Conservation (phyloP, 2,797 vertebrate genomes). For the Eleutherodactylus coqui region DNA sequence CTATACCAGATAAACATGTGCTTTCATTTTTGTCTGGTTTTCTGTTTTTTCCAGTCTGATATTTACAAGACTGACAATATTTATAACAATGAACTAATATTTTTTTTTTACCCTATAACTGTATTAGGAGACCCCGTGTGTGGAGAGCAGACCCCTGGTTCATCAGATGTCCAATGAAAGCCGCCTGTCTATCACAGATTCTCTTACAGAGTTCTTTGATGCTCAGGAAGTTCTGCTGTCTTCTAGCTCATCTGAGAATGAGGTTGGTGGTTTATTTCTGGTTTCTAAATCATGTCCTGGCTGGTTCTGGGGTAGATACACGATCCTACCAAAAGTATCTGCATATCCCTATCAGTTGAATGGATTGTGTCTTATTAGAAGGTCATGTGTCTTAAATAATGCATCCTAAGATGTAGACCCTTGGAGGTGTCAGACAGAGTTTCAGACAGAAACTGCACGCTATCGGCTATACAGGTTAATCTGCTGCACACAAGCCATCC, state of each 20-base stretch:
- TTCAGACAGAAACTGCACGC: too few relatives aligned
- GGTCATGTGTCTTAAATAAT: too few relatives aligned
- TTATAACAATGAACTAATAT: not conserved
- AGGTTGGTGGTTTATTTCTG: slow-evolving; percentile 76
- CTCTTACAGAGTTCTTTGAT: slow-evolving; percentile 95
- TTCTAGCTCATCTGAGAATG: slow-evolving; percentile 97
- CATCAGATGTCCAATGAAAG: slow-evolving; percentile 96
- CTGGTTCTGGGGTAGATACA: not conserved
- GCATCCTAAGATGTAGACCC: too few relatives aligned
- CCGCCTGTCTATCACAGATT: slow-evolving; percentile 90
- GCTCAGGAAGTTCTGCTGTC: slow-evolving; percentile 97
- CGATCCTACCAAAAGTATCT: too few relatives aligned
- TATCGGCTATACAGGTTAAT: too few relatives aligned
- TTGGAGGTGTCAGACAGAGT: too few relatives aligned
- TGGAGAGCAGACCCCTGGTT: slow-evolving; percentile 83
- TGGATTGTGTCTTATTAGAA: too few relatives aligned
- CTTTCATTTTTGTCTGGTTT: not conserved
- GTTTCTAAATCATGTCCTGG: not conserved
- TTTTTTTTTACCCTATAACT: slow-evolving; percentile 62
- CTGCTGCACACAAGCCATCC: too few relatives aligned
- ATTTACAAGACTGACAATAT: not conserved
- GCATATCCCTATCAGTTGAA: too few relatives aligned
- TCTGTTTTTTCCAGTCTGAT: not conserved
- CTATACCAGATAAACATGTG: not conserved
- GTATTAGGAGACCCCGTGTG: slow-evolving; percentile 84